Conservation (phyloP, 1,140 invertebrate genomes). For the Hyles vespertilio region DNA sequence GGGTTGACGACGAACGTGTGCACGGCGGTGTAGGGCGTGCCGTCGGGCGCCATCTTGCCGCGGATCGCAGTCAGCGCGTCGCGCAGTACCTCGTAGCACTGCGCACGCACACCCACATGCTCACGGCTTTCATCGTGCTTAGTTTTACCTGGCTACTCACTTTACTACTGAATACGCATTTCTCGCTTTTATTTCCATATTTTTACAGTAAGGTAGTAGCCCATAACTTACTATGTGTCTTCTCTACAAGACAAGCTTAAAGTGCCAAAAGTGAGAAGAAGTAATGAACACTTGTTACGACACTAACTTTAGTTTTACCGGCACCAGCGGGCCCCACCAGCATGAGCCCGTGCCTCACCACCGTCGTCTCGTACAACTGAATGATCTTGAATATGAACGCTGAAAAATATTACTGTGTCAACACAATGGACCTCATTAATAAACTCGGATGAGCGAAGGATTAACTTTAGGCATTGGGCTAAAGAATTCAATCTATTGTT, state of each 20-base stretch:
- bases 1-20: conserved; percentile 83
- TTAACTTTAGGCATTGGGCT: no score
- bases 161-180: no score
- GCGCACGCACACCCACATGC: conserved; percentile 29
- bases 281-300: neutral
- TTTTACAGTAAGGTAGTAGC: no score
- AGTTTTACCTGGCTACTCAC: no score
- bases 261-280: no score
- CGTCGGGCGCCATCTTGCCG: conserved; percentile 80
- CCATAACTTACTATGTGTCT: no score
- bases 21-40: conserved; percentile 79
- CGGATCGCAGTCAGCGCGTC: conserved; percentile 80
- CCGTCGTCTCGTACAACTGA: conserved; percentile 88
- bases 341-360: conserved; percentile 89
- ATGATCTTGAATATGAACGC: conserved; percentile 86
- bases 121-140: neutral
- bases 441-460: neutral
- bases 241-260: no score
- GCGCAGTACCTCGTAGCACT: conserved; percentile 84
- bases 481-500: no score
- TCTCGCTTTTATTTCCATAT: no score
- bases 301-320: conserved; percentile 81
- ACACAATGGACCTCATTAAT: neutral
- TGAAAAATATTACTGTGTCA: conserved; percentile 46
- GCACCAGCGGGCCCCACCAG: conserved; percentile 87